These are phyloP conservation scores for Sceloporus tristichus DNA, from an alignment of 2,113 vertebrate species.

Conservation along the genomic window DNA sequence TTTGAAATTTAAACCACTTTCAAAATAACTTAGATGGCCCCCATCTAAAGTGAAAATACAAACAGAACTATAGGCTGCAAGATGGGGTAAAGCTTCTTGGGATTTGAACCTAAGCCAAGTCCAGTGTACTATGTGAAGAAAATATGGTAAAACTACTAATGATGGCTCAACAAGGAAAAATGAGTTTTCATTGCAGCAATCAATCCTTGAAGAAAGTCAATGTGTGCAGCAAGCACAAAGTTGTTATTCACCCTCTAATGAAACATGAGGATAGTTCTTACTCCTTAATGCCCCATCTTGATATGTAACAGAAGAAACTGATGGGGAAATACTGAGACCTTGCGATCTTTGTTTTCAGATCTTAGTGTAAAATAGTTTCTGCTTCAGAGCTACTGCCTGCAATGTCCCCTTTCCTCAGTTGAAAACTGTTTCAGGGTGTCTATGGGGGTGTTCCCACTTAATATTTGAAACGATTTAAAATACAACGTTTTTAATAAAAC, in stretches of 20 bases:
- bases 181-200: neutral
- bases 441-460: no score
- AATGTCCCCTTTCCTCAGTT: neutral
- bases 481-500: no score
- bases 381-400: neutral
- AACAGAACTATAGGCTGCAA: neutral
- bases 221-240: neutral
- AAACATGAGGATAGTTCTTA: neutral
- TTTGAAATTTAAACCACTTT: neutral
- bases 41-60: neutral
- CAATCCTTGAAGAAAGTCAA: neutral
- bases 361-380: neutral
- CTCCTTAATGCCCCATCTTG: neutral
- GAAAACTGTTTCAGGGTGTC: neutral
- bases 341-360: neutral
- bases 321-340: neutral
- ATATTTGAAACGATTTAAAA: no score
- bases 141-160: neutral
- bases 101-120: neutral
- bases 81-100: neutral
- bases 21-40: neutral
- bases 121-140: neutral
- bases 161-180: neutral
- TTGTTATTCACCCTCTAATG: neutral
- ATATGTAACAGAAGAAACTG: neutral